A percentile compares a stretch with the other conserved stretches of the same genome.
Conservation (phyloP, 2,888 invertebrate species). For the Lysandra coridon region DNA sequence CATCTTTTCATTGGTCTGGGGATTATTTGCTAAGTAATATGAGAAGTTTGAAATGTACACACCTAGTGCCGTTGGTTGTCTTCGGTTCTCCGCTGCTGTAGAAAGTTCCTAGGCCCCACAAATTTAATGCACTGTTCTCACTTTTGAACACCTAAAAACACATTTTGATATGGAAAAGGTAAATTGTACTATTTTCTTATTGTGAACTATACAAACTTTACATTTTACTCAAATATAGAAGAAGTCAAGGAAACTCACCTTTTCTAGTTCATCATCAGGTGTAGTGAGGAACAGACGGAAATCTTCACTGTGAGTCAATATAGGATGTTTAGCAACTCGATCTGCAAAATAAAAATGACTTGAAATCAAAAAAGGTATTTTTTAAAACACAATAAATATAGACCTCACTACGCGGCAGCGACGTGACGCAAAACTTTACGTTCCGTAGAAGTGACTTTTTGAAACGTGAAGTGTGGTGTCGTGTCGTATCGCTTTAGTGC, state of each 20-base stretch:
- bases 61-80: constrained; percentile 63
- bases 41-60: constrained; percentile 8
- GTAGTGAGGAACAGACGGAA: constrained; percentile 65
- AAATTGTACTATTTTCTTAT: neutral
- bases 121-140: constrained; percentile 61
- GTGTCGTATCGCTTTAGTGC: too few relatives aligned
- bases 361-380: too few relatives aligned
- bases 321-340: constrained; percentile 69
- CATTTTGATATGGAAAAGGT: constrained; percentile 14
- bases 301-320: constrained; percentile 70
- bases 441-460: too few relatives aligned
- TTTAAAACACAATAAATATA: too few relatives aligned
- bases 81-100: constrained; percentile 56
- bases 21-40: too few relatives aligned
- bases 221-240: neutral
- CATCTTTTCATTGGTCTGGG: too few relatives aligned
- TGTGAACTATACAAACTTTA: neutral
- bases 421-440: too few relatives aligned
- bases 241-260: constrained; percentile 46
- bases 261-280: constrained; percentile 68
- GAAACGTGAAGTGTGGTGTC: too few relatives aligned
- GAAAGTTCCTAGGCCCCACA: constrained; percentile 66
- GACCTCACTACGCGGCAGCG: too few relatives aligned
- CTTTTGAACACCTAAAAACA: constrained; percentile 58
- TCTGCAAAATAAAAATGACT: constrained; percentile 48